Conservation (phyloP, 2,888 invertebrate species). For the Euspilapteryx auroguttella region DNA sequence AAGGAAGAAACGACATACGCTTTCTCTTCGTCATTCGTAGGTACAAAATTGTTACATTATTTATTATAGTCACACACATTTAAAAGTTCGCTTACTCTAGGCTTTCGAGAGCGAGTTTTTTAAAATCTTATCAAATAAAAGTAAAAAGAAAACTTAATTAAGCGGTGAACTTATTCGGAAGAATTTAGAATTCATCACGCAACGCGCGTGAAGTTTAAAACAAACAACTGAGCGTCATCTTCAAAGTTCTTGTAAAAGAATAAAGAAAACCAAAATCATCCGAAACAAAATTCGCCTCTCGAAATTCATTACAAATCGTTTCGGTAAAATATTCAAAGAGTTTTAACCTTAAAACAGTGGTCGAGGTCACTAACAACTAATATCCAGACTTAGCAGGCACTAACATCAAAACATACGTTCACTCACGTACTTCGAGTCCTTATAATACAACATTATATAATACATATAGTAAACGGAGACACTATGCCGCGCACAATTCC, state of each 20-base stretch:
- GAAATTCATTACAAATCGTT: no score
- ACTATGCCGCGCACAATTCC: conserved; percentile 48
- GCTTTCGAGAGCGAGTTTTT: conserved; percentile 36
- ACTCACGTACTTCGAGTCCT: conserved; percentile 7
- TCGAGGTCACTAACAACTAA: conserved; percentile 30
- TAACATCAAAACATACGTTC: conserved; percentile 36
- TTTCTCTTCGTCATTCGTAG: conserved; percentile 30
- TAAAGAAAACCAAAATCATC: no score
- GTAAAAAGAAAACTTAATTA: no score
- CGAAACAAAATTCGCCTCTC: no score
- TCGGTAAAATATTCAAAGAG: conserved; percentile 41
- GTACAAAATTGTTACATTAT: conserved; percentile 48
- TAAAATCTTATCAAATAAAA: no score
- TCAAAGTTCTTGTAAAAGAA: no score
- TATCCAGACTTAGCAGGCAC: conserved; percentile 42
- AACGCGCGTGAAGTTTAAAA: no score
- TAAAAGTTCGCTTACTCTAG: conserved; percentile 39
- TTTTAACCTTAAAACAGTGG: conserved; percentile 33
- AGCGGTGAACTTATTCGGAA: no score
- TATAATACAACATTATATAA: no score
- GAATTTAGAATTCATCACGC: no score
- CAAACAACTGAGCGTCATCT: no score
- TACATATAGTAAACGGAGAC: conserved; percentile 52
- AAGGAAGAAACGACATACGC: no score
- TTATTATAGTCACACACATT: conserved; percentile 42